Percentiles rank a stretch among this genome's conserved stretches.
These are phyloP conservation scores for Streblospio benedicti DNA, from an alignment of 1,140 invertebrate genomes.

Conservation along the genomic window DNA sequence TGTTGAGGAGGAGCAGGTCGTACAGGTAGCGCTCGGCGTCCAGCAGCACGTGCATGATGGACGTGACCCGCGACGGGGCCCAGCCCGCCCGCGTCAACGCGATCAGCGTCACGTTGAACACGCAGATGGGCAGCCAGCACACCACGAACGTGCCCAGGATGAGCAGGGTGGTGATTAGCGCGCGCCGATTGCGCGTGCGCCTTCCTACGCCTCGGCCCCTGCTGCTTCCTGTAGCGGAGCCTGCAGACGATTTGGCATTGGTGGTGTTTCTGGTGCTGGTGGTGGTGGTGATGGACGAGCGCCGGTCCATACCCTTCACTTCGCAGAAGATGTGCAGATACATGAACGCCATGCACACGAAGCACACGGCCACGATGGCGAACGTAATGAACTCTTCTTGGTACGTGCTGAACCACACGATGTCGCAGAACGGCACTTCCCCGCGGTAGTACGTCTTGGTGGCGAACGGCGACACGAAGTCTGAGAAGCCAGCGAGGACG, in stretches of 20 bases:
- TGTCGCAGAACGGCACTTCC: slow-evolving; percentile 4
- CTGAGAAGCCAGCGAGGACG: not conserved
- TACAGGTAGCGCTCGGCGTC: slow-evolving; percentile 30
- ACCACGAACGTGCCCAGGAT: slow-evolving; percentile 11
- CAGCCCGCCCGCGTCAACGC: not conserved
- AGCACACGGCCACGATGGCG: not conserved
- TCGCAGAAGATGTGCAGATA: slow-evolving; percentile 1
- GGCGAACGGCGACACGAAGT: too few species aligned
- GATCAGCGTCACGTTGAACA: slow-evolving; percentile 5
- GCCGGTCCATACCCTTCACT: too few species aligned
- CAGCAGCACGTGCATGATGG: not conserved
- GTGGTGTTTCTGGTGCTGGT: too few species aligned
- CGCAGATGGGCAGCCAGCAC: slow-evolving; percentile 10
- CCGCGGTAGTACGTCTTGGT: too few species aligned
- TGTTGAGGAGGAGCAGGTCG: slow-evolving; percentile 55
- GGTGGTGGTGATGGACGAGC: too few species aligned
- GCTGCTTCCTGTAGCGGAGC: not conserved
- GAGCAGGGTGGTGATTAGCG: slow-evolving; percentile 5
- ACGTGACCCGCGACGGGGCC: not conserved
- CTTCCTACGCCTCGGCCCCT: not conserved
- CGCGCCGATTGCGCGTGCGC: not conserved
- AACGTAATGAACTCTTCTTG: slow-evolving; percentile 6
- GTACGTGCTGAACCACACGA: not conserved
- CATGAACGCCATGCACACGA: slow-evolving; percentile 3
- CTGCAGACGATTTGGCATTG: too few species aligned